phyloP scores from a whole-genome alignment of 2,113 vertebrate species.

The Menura novaehollandiae region DNA sequence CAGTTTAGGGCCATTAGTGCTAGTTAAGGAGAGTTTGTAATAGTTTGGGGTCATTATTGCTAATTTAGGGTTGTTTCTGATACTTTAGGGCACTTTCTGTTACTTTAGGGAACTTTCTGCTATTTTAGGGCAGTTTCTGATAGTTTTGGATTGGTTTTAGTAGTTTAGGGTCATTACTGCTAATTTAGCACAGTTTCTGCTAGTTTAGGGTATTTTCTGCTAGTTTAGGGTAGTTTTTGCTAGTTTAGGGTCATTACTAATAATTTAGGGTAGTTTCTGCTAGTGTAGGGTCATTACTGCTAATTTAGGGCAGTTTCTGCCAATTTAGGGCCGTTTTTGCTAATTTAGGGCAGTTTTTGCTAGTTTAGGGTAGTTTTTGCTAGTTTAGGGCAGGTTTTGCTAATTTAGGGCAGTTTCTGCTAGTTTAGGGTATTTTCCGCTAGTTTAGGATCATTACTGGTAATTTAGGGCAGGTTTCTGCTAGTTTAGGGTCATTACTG shows the following conservation, averaged over 20 bases:
- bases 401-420: not conserved
- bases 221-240: fast-evolving
- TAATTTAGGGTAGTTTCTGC: not conserved
- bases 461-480: not conserved
- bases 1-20: not conserved
- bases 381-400: not conserved
- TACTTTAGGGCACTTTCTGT: too few relatives aligned
- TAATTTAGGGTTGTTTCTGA: too few relatives aligned
- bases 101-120: fast-evolving
- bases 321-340: fast-evolving
- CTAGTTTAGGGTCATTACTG: too few relatives aligned
- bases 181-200: not conserved
- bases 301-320: not conserved
- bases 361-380: not conserved
- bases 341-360: not conserved
- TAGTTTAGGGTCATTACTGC: not conserved
- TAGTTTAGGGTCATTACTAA: not conserved
- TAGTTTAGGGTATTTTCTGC: not conserved
- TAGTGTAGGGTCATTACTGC: not conserved
- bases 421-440: not conserved
- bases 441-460: not conserved
- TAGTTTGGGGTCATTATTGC: too few relatives aligned
- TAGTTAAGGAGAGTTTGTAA: too few relatives aligned
- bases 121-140: fast-evolving
- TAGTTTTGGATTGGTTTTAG: not conserved